Conservation (phyloP, 1,140 invertebrate species). For the Lethocerus indicus region DNA sequence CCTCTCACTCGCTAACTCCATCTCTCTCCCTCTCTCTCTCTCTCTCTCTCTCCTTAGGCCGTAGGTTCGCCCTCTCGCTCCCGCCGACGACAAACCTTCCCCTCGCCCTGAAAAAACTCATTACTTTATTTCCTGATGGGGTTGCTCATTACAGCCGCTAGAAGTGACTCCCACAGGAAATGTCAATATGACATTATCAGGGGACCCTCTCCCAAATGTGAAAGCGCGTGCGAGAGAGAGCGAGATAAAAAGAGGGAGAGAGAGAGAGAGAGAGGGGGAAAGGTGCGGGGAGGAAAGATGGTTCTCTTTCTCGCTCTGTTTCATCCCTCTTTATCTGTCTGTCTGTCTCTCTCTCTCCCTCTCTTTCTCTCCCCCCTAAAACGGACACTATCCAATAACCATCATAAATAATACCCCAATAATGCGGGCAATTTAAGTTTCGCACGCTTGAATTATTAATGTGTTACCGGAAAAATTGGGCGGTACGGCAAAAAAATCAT, state of each 20-base stretch:
- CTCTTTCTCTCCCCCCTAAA: not conserved
- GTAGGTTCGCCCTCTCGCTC: not conserved
- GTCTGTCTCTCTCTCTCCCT: not conserved
- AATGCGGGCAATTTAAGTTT: too few relatives aligned
- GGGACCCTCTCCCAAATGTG: not conserved
- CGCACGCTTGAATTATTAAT: too few relatives aligned
- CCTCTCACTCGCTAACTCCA: not conserved
- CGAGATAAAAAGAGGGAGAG: not conserved
- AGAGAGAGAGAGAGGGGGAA: not conserved
- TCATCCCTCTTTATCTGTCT: not conserved
- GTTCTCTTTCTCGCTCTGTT: not conserved
- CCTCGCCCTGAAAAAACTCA: not conserved
- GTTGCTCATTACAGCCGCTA: not conserved
- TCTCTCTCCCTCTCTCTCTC: not conserved
- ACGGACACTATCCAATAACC: too few relatives aligned
- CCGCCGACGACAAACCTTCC: not conserved
- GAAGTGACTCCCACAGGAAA: not conserved
- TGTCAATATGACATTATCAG: conserved; percentile 10
- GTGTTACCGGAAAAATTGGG: too few relatives aligned
- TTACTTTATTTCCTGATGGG: conserved; percentile 1
- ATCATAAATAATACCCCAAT: too few relatives aligned
- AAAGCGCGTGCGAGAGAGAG: not conserved
- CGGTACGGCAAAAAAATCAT: too few relatives aligned
- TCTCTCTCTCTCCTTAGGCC: not conserved
- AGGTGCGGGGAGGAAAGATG: not conserved